These are phyloP conservation scores for Clarias batrachus DNA, from an alignment of 2,113 vertebrate genomes.

Conservation along the genomic window DNA sequence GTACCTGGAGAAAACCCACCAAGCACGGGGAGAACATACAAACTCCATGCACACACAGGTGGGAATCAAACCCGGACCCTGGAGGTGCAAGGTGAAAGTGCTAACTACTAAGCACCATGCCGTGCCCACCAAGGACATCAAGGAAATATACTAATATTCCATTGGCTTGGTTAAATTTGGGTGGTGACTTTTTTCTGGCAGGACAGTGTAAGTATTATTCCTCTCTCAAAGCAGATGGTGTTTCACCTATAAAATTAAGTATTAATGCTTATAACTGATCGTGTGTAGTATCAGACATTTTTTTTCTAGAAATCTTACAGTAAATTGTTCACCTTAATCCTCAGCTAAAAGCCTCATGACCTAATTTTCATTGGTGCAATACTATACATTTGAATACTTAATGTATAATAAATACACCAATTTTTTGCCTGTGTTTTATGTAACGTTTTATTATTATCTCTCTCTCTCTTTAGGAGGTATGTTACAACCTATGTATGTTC, in stretches of 20 bases:
- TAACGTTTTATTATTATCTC: slow-evolving; percentile 17
- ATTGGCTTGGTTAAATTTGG: no score
- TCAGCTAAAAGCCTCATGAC: neutral
- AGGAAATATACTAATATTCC: no score
- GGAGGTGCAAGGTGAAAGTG: no score
- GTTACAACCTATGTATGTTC: neutral
- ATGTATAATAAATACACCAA: no score
- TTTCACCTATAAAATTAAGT: neutral
- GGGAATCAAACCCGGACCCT: no score
- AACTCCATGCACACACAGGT: no score
- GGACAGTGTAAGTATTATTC: no score
- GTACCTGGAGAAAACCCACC: no score
- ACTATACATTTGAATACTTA: neutral
- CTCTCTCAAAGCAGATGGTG: neutral
- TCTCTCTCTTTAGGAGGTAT: neutral
- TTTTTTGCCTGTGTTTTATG: neutral
- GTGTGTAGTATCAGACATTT: neutral
- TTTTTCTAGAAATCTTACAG: neutral
- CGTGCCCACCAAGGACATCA: no score
- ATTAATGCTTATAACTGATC: neutral
- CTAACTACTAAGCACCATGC: no score
- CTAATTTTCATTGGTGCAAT: neutral
- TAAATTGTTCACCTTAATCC: neutral
- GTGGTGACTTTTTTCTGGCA: no score
- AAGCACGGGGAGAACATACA: no score